Evolutionary conservation across 2,888 invertebrate species (phyloP).

Genomic region (Chydorus sphaericus): DNA sequence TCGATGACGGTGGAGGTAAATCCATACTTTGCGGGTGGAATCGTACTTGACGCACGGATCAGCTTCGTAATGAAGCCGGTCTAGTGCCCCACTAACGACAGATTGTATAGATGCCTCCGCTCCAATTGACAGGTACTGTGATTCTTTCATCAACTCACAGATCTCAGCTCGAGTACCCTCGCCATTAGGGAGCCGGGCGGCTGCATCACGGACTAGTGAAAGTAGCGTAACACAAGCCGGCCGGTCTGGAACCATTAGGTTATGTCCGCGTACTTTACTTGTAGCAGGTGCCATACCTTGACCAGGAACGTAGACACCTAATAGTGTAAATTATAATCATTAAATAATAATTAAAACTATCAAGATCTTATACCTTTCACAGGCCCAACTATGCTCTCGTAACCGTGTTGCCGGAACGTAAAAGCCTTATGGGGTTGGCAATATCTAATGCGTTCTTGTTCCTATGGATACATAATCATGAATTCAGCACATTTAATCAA

Average conservation of each 20-base stretch:
- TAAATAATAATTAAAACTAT: background rate
- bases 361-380: constrained; percentile 58
- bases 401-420: constrained; percentile 76
- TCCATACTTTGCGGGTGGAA: constrained; percentile 81
- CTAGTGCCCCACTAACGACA: constrained; percentile 78
- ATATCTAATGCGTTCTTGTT: constrained; percentile 67
- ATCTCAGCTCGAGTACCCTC: constrained; percentile 86
- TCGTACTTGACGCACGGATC: constrained; percentile 92
- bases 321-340: background rate
- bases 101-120: constrained; percentile 50
- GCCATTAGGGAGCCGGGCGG: constrained; percentile 83
- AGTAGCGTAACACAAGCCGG: constrained; percentile 83
- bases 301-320: constrained; percentile 15
- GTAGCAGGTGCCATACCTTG: constrained; percentile 20
- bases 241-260: constrained; percentile 60
- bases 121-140: constrained; percentile 42
- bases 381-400: constrained; percentile 66
- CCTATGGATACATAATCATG: background rate
- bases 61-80: constrained; percentile 72
- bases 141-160: constrained; percentile 67
- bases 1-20: constrained; percentile 70
- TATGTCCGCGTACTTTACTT: constrained; percentile 62
- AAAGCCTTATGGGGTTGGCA: constrained; percentile 81
- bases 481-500: too few species aligned
- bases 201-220: constrained; percentile 83